Evolutionary conservation across 2,113 vertebrate genomes (phyloP).

Genomic region (Vombatus ursinus): DNA sequence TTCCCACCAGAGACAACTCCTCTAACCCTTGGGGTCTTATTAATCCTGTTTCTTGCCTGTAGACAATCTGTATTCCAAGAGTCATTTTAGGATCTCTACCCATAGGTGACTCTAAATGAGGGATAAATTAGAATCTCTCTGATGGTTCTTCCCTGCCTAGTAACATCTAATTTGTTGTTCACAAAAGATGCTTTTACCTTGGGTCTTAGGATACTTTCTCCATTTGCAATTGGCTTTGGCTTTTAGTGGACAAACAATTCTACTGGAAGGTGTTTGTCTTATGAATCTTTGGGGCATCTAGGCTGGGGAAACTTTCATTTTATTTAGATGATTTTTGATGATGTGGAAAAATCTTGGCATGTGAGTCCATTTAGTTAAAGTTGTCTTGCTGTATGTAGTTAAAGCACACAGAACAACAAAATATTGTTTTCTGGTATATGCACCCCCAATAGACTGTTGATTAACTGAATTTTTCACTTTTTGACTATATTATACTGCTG

Average conservation of each 20-base stretch:
- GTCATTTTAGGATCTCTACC: background rate
- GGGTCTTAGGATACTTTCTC: background rate
- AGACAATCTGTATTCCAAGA: background rate
- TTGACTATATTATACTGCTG: too few species aligned
- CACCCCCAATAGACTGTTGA: too few species aligned
- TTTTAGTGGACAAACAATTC: background rate
- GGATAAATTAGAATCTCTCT: background rate
- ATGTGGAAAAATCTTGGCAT: too few species aligned
- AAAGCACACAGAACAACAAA: too few species aligned
- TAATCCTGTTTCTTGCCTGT: background rate
- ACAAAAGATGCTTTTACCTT: slow-evolving; percentile 20
- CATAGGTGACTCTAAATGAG: background rate
- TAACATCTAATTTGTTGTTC: slow-evolving; percentile 17
- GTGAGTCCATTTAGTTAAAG: too few species aligned
- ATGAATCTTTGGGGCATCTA: background rate
- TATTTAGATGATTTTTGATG: too few species aligned
- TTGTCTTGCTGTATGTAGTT: too few species aligned
- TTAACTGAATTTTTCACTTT: too few species aligned
- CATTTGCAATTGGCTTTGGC: slow-evolving; percentile 24
- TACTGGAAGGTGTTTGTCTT: slow-evolving; percentile 18
- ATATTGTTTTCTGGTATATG: too few species aligned
- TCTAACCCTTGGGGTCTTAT: background rate
- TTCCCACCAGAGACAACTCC: background rate
- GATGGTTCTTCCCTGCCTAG: background rate
- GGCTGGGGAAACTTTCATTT: background rate